A percentile compares a stretch with the other conserved stretches of the same genome.
These are phyloP conservation scores for Haplochromis vanheusdeni DNA, from an alignment of 2,113 vertebrate species.

Conservation along the genomic window DNA sequence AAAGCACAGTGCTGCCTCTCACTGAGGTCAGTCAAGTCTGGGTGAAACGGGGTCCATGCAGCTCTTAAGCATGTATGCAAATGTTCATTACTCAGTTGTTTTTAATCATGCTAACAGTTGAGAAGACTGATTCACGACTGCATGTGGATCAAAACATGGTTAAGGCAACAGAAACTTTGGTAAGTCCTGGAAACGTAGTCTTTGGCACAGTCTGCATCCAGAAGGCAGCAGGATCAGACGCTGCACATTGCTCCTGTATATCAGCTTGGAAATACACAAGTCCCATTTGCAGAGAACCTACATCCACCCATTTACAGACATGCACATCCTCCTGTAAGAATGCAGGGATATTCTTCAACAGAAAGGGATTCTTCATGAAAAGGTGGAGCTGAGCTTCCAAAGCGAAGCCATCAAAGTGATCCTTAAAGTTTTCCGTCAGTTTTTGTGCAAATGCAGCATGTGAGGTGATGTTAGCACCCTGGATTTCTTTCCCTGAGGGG, in stretches of 20 bases:
- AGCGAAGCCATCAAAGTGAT: neutral
- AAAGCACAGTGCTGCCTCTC: no score
- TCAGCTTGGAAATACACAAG: neutral
- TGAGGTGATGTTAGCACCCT: neutral
- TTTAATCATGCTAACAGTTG: no score
- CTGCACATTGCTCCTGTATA: neutral
- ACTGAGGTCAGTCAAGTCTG: no score
- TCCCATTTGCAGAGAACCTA: neutral
- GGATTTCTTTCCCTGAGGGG: neutral
- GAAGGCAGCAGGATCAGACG: no score
- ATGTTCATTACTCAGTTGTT: no score
- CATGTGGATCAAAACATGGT: no score
- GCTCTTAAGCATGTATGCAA: no score
- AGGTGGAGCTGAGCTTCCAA: neutral
- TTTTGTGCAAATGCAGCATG: neutral
- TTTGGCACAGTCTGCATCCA: neutral
- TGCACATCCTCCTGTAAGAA: neutral
- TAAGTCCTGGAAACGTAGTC: neutral
- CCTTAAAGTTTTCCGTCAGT: neutral
- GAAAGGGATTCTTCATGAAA: neutral
- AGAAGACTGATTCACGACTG: no score
- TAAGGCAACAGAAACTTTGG: neutral
- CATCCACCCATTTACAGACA: neutral
- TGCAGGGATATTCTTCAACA: neutral
- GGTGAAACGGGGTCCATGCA: no score